Percentiles rank a stretch among this genome's conserved stretches.
These are phyloP conservation scores for Coranthus polyacanthus DNA, from an alignment of 2,797 vertebrate genomes.

Conservation along the genomic window DNA sequence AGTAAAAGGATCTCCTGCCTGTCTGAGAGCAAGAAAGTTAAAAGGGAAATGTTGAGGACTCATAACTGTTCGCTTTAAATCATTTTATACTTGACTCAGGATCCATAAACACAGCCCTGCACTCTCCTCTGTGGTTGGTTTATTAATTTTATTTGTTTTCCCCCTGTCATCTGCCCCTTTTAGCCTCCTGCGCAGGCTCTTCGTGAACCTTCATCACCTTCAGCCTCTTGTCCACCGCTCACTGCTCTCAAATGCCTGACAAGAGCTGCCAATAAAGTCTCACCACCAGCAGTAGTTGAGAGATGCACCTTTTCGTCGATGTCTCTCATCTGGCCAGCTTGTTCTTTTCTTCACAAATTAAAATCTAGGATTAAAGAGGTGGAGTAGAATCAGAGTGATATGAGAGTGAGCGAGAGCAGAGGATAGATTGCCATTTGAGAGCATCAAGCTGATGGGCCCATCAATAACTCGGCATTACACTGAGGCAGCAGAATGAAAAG, in stretches of 20 bases:
- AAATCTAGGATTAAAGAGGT: constrained; percentile 38
- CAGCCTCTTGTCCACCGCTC: too few relatives aligned
- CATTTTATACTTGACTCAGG: constrained; percentile 17
- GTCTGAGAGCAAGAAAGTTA: constrained; percentile 20
- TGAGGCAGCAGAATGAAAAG: constrained; percentile 43
- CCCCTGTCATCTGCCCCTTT: constrained; percentile 26
- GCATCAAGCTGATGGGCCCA: constrained; percentile 54
- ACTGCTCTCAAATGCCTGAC: too few relatives aligned
- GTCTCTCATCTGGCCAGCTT: constrained; percentile 40
- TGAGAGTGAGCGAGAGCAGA: constrained; percentile 10
- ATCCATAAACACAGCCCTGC: constrained; percentile 38
- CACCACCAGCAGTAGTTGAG: constrained; percentile 14
- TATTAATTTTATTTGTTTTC: constrained; percentile 33
- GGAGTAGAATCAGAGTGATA: constrained; percentile 19
- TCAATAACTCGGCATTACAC: constrained; percentile 59
- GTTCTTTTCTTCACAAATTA: constrained; percentile 51
- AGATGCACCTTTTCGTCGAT: constrained; percentile 32
- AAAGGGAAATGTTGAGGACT: constrained; percentile 48
- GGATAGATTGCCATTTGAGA: constrained; percentile 35
- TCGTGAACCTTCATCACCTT: constrained; percentile 40
- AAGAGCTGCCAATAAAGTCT: constrained; percentile 65
- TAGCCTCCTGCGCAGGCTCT: constrained; percentile 20
- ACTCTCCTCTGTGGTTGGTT: constrained; percentile 24
- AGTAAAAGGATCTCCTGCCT: constrained; percentile 7
- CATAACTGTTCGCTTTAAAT: constrained; percentile 37